phyloP scores from a whole-genome alignment of 2,113 vertebrate genomes.

The Oreochromis spilurus region DNA sequence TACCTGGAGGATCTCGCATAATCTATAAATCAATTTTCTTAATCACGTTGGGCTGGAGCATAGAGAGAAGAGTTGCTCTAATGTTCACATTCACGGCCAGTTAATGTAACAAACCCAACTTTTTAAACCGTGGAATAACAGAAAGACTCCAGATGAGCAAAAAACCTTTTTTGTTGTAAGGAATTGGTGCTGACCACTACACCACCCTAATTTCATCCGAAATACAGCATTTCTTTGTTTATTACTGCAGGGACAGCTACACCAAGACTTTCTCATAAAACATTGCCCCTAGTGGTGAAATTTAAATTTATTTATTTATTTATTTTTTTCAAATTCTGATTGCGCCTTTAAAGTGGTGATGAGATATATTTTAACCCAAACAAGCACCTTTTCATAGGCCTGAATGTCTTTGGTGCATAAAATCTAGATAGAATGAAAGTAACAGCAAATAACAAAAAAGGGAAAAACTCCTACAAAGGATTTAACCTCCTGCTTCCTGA shows the following conservation, averaged over 20 bases:
- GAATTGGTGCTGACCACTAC: background rate
- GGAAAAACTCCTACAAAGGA: background rate
- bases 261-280: background rate
- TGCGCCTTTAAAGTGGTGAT: background rate
- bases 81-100: background rate
- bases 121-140: background rate
- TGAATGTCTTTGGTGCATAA: background rate
- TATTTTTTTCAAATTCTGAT: background rate
- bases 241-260: background rate
- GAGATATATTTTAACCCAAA: background rate
- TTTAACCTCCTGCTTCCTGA: background rate
- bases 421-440: background rate
- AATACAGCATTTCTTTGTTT: background rate
- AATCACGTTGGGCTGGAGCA: background rate
- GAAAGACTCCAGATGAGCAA: background rate
- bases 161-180: background rate
- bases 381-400: background rate
- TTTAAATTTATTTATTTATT: fast-evolving
- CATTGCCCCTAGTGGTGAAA: background rate
- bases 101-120: background rate
- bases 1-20: background rate
- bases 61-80: background rate
- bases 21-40: background rate
- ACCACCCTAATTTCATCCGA: background rate
- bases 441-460: background rate